Percentiles rank a stretch among this genome's conserved stretches.
Conservation (phyloP, 2,113 vertebrate species). For the Petromus typicus region DNA sequence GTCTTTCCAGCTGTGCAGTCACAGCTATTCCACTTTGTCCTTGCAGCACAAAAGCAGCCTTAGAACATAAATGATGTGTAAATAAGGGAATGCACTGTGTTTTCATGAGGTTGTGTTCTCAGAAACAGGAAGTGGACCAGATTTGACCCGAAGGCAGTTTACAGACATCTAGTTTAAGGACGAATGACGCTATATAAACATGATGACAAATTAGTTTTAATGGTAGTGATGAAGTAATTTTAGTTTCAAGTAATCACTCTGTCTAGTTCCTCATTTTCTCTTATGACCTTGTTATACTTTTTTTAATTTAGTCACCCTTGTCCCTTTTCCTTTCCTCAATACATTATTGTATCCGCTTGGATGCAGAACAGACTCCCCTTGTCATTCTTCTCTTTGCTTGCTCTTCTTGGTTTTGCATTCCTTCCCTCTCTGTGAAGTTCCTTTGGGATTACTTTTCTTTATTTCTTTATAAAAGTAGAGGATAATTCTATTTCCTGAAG, state of each 20-base stretch:
- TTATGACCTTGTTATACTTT: background rate
- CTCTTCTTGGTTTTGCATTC: background rate
- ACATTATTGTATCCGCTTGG: background rate
- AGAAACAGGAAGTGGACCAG: background rate
- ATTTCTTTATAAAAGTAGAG: constrained; percentile 32
- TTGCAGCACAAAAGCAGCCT: background rate
- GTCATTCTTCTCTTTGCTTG: background rate
- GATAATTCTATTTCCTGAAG: background rate
- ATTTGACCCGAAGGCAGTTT: background rate
- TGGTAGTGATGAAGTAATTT: constrained; percentile 14
- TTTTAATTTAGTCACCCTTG: background rate
- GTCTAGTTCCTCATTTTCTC: background rate
- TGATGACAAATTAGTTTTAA: background rate
- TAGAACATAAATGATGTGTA: background rate
- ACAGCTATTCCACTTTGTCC: background rate
- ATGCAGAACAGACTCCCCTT: background rate
- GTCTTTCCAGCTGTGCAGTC: background rate
- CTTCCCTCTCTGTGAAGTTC: background rate
- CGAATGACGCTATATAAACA: background rate
- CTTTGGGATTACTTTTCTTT: constrained; percentile 27
- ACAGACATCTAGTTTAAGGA: background rate
- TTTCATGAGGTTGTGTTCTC: background rate
- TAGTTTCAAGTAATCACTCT: background rate
- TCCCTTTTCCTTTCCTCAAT: background rate
- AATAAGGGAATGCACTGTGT: background rate